Base-by-base conservation (phyloP, 1,140 invertebrate genomes). In the Drosophila obscura region DNA sequence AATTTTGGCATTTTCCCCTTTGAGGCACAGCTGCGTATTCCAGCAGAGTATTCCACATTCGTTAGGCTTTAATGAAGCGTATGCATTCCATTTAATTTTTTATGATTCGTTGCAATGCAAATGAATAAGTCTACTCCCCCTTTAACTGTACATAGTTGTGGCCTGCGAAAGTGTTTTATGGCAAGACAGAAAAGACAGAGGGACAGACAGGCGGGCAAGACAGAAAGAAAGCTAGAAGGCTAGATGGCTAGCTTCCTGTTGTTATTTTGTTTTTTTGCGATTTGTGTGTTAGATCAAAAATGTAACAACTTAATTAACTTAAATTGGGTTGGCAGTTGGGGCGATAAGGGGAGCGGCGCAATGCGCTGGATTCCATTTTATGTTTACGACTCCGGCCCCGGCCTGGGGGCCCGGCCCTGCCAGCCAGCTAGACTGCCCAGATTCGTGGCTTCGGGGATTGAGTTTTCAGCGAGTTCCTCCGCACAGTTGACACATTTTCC, bases 281-380 rank as follows among this genome's bases (percentile, higher is more conserved):
- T 83, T 75, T 64, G 58, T 63, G 65, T 49, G 71, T 67, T 61
- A 79, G 71, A 82, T 75, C 79, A 65, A 28, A 78, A 79, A 73
- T 82, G 66, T 75, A 72, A 62, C 59, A 48, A 61, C 73, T 85
- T 88, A 82, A 82, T 87, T 87, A 87, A 87, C 79, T 87, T 81
- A 78, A 87, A 87, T 87, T 75, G 65, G 64, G 57, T 62, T 68
- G 65, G 31, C 51, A 50, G 60, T 28, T 43, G 51, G 41, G 22
- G 9, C 56, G 62, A 58, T 72, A 77, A 73, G 63, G 31, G 35
- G 19, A 19, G 19, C 19, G 35, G 64, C 48, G 39, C 69, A 78
- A 60, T 71, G 69, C 58, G 60, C 69, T 62, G 59, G 51, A 67
- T 81, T 75, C 44, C 43, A 31, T 73, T 73, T 75, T 67, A 75